Evolutionary conservation across 2,797 vertebrate genomes (phyloP).

Genomic region (Gastrophryne carolinensis): DNA sequence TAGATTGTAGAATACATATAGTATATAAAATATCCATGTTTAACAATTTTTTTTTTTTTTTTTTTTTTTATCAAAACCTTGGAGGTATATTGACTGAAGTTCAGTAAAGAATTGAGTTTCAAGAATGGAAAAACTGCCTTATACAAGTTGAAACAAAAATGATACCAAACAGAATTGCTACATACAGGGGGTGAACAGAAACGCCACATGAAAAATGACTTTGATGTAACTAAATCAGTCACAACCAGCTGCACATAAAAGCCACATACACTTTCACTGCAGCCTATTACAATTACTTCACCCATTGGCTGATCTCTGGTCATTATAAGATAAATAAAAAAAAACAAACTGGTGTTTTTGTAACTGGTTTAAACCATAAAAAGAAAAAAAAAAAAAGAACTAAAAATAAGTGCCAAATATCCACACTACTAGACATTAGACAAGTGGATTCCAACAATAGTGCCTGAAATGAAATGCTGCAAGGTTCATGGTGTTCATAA

Average conservation of each 20-base stretch:
- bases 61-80: not conserved
- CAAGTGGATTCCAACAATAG: not conserved
- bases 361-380: not conserved
- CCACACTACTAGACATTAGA: not conserved
- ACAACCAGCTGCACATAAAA: too few relatives aligned
- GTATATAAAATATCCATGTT: not conserved
- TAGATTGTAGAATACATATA: not conserved
- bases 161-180: not conserved
- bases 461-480: not conserved
- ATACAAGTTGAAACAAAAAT: not conserved
- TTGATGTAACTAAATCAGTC: too few relatives aligned
- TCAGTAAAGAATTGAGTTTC: not conserved
- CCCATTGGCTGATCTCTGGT: not conserved
- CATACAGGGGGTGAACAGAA: too few relatives aligned
- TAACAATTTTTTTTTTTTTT: too few relatives aligned
- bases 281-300: not conserved
- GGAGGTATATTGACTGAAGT: not conserved
- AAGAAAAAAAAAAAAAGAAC: not conserved
- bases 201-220: too few relatives aligned
- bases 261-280: not conserved
- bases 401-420: not conserved
- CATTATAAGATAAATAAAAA: not conserved
- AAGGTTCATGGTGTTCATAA: not conserved
- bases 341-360: too few relatives aligned
- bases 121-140: not conserved